Percentiles rank a stretch among this genome's conserved stretches.
Evolutionary conservation across 2,888 invertebrate genomes (phyloP).

Genomic region (Taphrorychus bicolor): DNA sequence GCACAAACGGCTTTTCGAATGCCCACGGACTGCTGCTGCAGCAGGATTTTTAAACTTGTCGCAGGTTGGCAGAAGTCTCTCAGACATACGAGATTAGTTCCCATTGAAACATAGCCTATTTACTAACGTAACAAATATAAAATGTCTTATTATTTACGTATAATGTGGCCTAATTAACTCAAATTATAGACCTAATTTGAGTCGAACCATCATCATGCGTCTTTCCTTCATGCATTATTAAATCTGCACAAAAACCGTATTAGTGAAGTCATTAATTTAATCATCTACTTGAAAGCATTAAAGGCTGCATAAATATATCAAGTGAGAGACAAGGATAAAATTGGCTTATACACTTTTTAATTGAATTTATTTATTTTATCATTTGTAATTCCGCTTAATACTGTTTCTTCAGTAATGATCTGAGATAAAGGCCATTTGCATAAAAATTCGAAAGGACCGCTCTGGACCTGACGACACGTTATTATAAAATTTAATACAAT

Average conservation of each 20-base stretch:
- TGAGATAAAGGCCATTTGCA: neutral
- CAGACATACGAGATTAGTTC: neutral
- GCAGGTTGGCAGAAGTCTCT: neutral
- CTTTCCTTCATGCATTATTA: neutral
- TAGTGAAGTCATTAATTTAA: slow-evolving; percentile 1
- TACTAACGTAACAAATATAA: too few relatives aligned
- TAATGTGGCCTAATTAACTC: neutral
- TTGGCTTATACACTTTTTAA: slow-evolving; percentile 5
- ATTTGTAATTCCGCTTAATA: neutral
- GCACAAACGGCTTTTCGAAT: neutral
- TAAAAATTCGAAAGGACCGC: slow-evolving; percentile 5
- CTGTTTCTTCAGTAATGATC: neutral
- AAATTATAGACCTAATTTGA: neutral
- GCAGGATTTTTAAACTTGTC: neutral
- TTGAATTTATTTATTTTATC: slow-evolving; percentile 8
- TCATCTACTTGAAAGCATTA: neutral
- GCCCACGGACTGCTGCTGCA: neutral
- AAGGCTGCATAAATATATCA: neutral
- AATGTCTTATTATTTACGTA: too few relatives aligned
- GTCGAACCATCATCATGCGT: neutral
- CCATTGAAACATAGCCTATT: too few relatives aligned
- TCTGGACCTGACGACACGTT: neutral
- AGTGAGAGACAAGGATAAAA: neutral
- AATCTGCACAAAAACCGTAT: neutral
- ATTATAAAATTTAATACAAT: neutral